phyloP scores from a whole-genome alignment of 35 echinoderm and acorn worm genomes.

The Nesometra sesokonis region DNA sequence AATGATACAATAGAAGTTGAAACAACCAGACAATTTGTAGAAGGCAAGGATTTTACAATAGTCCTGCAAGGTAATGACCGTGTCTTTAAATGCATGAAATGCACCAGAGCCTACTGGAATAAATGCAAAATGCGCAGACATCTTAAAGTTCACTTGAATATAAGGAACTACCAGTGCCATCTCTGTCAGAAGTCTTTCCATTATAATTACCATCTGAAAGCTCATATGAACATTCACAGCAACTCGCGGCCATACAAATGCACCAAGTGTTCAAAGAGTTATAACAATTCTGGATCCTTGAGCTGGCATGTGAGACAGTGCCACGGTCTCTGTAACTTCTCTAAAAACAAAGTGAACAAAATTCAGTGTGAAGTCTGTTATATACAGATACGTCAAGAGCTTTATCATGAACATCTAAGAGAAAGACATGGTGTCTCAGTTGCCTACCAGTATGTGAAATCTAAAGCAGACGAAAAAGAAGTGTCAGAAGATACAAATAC shows the following conservation, averaged over 20 bases:
- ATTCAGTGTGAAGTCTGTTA: neutral
- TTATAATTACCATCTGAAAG: slow-evolving; percentile 11
- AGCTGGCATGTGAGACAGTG: slow-evolving; percentile 3
- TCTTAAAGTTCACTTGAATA: neutral
- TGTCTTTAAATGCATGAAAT: neutral
- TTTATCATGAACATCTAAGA: neutral
- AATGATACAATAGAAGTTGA: neutral
- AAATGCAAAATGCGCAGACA: slow-evolving; percentile 6
- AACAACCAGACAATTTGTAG: neutral
- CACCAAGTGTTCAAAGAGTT: neutral
- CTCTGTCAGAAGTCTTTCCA: slow-evolving; percentile 11
- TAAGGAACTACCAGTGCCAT: neutral
- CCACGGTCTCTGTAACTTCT: neutral
- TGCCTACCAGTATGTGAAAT: neutral
- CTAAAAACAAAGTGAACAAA: neutral
- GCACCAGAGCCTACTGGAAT: neutral
- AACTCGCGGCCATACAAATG: slow-evolving; percentile 4
- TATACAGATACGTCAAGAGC: neutral
- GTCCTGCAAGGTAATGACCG: neutral
- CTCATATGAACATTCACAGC: slow-evolving; percentile 10
- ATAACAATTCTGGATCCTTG: slow-evolving; percentile 1
- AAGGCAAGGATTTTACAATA: neutral
- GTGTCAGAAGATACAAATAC: neutral
- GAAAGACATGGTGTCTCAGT: neutral
- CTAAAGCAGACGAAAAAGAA: neutral